A percentile compares a stretch with the other conserved stretches of the same genome.
These are phyloP conservation scores for Aphrophora alni DNA, from an alignment of 2,888 invertebrate species.

Conservation along the genomic window DNA sequence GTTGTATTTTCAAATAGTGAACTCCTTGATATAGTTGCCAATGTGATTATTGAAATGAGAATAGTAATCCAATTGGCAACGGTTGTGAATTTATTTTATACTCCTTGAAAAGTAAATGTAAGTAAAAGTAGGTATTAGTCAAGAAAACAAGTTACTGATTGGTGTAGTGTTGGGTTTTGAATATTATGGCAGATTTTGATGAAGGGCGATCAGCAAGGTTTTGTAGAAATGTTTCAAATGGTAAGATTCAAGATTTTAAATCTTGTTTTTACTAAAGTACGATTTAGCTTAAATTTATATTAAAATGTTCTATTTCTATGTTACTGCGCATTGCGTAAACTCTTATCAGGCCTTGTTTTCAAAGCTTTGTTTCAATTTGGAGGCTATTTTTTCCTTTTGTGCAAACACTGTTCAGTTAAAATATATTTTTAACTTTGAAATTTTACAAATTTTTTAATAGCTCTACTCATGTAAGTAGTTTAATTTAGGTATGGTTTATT, in stretches of 20 bases:
- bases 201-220: constrained; percentile 22
- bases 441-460: too few species aligned
- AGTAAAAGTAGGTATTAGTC: too few species aligned
- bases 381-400: neutral
- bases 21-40: too few species aligned
- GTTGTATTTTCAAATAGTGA: too few species aligned
- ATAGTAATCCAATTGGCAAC: too few species aligned
- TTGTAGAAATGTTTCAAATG: constrained; percentile 20
- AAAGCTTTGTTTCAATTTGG: neutral
- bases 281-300: neutral
- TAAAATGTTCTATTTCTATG: neutral
- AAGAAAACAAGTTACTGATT: neutral
- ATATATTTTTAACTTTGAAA: too few species aligned
- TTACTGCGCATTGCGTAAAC: neutral
- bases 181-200: constrained; percentile 38
- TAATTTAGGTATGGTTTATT: too few species aligned
- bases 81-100: too few species aligned
- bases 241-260: constrained; percentile 6
- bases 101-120: too few species aligned
- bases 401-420: neutral
- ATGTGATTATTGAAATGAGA: too few species aligned
- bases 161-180: neutral
- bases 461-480: too few species aligned
- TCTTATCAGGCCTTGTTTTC: neutral
- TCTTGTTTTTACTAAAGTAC: neutral